Conservation (phyloP, 2,113 vertebrate genomes). For the Clarias macrocephalus region DNA sequence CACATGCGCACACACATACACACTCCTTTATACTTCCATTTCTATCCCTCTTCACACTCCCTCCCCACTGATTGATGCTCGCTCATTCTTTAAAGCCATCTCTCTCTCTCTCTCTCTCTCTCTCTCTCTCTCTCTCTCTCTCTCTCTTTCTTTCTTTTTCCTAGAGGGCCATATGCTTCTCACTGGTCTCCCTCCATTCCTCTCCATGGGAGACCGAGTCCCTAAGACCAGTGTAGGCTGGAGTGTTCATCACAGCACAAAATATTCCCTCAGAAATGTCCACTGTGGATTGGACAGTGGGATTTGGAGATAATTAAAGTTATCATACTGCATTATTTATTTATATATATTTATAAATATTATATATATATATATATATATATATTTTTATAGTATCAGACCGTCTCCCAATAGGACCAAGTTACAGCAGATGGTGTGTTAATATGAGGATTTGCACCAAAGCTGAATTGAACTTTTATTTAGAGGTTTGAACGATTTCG, state of each 20-base stretch:
- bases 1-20: conserved; percentile 17
- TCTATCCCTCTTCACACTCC: conserved; percentile 27
- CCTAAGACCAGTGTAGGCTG: conserved; percentile 29
- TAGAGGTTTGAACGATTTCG: not conserved
- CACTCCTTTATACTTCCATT: conserved; percentile 23
- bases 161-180: conserved; percentile 65
- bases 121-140: conserved; percentile 54
- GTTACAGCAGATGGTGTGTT: conserved; percentile 4
- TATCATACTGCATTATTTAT: not conserved
- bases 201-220: conserved; percentile 21
- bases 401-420: not conserved
- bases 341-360: not conserved
- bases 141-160: conserved; percentile 50
- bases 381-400: not conserved
- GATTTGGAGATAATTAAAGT: conserved; percentile 45
- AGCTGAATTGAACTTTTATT: not conserved
- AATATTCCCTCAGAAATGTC: conserved; percentile 43
- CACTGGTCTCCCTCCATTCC: conserved; percentile 27
- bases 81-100: conserved; percentile 21
- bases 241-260: conserved; percentile 26
- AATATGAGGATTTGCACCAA: not conserved
- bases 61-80: conserved; percentile 38
- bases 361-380: no score
- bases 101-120: conserved; percentile 20
- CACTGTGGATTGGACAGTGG: conserved; percentile 37